These are phyloP conservation scores for Drosophila truncata DNA, from an alignment of 1,140 invertebrate species.

Conservation along the genomic window DNA sequence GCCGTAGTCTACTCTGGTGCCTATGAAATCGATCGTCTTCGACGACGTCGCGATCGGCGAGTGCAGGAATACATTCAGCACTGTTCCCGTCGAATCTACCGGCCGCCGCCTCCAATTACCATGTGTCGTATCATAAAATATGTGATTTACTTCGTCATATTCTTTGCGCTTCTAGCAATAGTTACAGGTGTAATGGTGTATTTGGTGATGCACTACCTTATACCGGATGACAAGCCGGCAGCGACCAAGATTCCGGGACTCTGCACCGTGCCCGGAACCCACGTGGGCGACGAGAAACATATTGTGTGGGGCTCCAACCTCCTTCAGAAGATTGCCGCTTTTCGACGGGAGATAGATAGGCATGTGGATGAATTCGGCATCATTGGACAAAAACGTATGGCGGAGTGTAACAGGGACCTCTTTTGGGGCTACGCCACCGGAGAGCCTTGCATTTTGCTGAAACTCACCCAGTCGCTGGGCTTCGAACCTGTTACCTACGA, in stretches of 20 bases:
- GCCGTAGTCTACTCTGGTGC: conserved; percentile 11
- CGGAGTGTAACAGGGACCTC: conserved; percentile 49
- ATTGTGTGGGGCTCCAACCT: conserved; percentile 30
- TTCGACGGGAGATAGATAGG: conserved; percentile 23
- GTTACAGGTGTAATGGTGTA: not conserved
- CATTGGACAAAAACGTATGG: conserved; percentile 9
- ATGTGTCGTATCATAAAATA: conserved; percentile 23
- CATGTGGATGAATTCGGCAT: conserved; percentile 25
- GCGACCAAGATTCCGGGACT: conserved; percentile 37
- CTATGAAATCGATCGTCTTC: conserved; percentile 22
- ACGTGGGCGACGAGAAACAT: conserved; percentile 22
- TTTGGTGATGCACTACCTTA: not conserved
- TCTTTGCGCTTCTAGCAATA: conserved; percentile 2
- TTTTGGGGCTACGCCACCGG: conserved; percentile 47
- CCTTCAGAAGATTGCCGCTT: not conserved
- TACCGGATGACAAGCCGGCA: conserved; percentile 17
- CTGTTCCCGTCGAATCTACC: conserved; percentile 3
- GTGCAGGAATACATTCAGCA: conserved; percentile 4
- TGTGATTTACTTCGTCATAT: conserved; percentile 10
- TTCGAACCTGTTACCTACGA: conserved; percentile 46
- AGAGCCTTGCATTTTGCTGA: conserved; percentile 57
- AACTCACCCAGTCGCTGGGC: conserved; percentile 48
- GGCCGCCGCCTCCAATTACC: not conserved
- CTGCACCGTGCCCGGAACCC: conserved; percentile 24
- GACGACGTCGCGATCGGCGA: conserved; percentile 17